Conservation (phyloP, 2,113 vertebrate genomes). For the Notothenia coriiceps region DNA sequence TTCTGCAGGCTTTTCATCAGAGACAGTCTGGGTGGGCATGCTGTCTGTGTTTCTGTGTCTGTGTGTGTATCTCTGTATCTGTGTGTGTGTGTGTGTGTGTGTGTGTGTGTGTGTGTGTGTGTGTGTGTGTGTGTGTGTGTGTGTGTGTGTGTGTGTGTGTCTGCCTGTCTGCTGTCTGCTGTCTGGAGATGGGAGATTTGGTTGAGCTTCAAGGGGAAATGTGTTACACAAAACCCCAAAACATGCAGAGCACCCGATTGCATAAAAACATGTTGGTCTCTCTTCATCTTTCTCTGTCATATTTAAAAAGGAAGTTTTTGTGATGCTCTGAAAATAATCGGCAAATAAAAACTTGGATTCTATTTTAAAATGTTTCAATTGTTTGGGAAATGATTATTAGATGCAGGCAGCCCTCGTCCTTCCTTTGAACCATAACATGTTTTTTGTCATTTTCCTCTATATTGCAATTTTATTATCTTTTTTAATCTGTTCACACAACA, state of each 20-base stretch:
- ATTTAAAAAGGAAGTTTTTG: slow-evolving; percentile 44
- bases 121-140: slow-evolving; percentile 50
- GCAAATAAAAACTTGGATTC: no score
- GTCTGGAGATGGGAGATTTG: slow-evolving; percentile 19
- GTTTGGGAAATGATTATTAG: no score
- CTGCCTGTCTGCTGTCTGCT: slow-evolving; percentile 40
- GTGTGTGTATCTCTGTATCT: neutral
- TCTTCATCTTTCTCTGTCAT: slow-evolving; percentile 2
- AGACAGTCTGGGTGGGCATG: slow-evolving; percentile 72
- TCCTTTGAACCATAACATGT: no score
- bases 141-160: slow-evolving; percentile 29
- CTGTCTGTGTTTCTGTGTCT: slow-evolving; percentile 52
- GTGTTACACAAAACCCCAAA: neutral
- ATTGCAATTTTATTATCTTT: no score
- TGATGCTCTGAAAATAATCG: no score
- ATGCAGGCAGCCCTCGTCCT: no score
- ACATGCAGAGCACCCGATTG: slow-evolving; percentile 10
- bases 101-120: slow-evolving; percentile 6
- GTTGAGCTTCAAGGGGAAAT: slow-evolving; percentile 19
- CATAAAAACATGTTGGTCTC: neutral
- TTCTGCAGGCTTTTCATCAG: slow-evolving; percentile 64
- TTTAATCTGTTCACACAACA: no score
- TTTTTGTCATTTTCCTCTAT: no score
- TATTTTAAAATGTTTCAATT: no score
- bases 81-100: no score